These are phyloP conservation scores for Sesamia nonagrioides DNA, from an alignment of 1,140 invertebrate genomes.

Conservation along the genomic window DNA sequence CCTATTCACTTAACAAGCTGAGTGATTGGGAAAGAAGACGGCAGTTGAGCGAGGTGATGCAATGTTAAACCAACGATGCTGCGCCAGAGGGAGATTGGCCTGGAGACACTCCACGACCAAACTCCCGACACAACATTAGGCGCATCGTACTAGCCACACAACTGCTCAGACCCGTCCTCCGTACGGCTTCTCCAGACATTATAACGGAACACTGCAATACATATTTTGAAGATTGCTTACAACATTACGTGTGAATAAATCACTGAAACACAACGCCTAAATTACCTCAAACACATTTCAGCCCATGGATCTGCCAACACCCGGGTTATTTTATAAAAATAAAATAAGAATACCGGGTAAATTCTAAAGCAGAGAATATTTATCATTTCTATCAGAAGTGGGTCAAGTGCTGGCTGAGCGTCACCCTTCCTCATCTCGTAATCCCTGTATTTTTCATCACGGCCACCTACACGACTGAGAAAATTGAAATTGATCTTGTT, in stretches of 20 bases:
- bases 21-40: too few species aligned
- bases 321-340: not conserved
- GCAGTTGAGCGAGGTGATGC: too few species aligned
- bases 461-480: not conserved
- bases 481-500: not conserved
- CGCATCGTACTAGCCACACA: too few species aligned
- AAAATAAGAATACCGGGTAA: constrained; percentile 1
- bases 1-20: too few species aligned
- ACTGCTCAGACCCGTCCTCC: too few species aligned
- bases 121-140: too few species aligned
- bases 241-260: not conserved
- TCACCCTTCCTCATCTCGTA: constrained; percentile 29
- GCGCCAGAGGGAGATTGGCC: too few species aligned
- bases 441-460: constrained; percentile 42
- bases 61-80: too few species aligned
- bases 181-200: too few species aligned
- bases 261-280: not conserved
- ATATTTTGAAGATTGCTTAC: too few species aligned
- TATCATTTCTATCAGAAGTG: constrained; percentile 37
- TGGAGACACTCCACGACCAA: too few species aligned
- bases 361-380: not conserved
- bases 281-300: not conserved
- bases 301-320: constrained; percentile 8
- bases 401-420: constrained; percentile 32
- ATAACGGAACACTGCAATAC: too few species aligned